Evolutionary conservation across 2,113 vertebrate genomes (phyloP).

Genomic region (Sylvicapra grimmia): DNA sequence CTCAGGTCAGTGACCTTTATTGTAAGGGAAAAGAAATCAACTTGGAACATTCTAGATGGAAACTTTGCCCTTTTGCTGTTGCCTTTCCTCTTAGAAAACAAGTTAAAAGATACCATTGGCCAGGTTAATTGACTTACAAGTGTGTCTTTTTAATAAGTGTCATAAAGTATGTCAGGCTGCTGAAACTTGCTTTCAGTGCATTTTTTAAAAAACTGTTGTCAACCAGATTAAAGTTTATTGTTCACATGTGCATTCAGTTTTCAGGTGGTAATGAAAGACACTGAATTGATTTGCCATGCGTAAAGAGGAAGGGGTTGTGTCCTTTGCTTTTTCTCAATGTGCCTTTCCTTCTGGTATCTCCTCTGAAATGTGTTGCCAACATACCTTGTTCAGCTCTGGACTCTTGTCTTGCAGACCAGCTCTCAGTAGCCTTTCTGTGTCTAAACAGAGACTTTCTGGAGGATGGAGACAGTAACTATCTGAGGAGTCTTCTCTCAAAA

Average conservation of each 20-base stretch:
- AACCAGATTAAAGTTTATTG: slow-evolving; percentile 83
- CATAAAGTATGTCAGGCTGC: slow-evolving; percentile 79
- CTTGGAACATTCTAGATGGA: slow-evolving; percentile 70
- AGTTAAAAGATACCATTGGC: slow-evolving; percentile 78
- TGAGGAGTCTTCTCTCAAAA: neutral
- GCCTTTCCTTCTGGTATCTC: slow-evolving; percentile 60
- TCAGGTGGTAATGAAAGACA: slow-evolving; percentile 76
- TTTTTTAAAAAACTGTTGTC: slow-evolving; percentile 80
- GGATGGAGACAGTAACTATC: neutral
- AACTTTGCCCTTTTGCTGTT: slow-evolving; percentile 71
- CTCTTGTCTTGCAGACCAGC: too few relatives aligned
- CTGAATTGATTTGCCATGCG: slow-evolving; percentile 74
- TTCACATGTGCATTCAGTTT: slow-evolving; percentile 70
- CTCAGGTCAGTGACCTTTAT: slow-evolving; percentile 48
- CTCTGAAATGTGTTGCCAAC: neutral
- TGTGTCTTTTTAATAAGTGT: slow-evolving; percentile 81
- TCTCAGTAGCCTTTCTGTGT: neutral
- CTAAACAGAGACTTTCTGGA: neutral
- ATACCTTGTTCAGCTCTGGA: neutral
- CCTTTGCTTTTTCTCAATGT: slow-evolving; percentile 72
- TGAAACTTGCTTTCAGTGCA: slow-evolving; percentile 77
- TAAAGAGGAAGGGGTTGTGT: slow-evolving; percentile 65
- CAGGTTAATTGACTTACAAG: slow-evolving; percentile 82
- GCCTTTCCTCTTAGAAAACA: slow-evolving; percentile 79
- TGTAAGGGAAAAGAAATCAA: slow-evolving; percentile 64